Evolutionary conservation across 1,140 invertebrate species (phyloP), one percentile per base, ranked within the genome.

Genomic region (Probaryconus sp.): DNA sequence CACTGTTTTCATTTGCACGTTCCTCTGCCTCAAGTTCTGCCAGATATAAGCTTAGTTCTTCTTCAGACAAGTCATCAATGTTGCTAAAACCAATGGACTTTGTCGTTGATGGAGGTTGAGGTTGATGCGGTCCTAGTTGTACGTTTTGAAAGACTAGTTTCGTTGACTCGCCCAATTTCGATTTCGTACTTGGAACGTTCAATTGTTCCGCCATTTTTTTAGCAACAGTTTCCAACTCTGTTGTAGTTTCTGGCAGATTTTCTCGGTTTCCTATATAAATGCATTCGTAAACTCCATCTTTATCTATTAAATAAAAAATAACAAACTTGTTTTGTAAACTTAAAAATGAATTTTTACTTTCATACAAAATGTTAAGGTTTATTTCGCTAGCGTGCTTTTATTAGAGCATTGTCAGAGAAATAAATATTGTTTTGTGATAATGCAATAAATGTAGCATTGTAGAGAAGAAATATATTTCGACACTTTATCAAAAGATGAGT

Each of bases 1-100:
- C 28, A 16, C n/a, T 64, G 28, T 30, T 68, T 68, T 84, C 73
- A 17, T 73, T 80, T 0, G 78, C 80, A 13, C 76, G 76, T 48
- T 89, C 88, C 13, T 88, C 79, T 16, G 81, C 82, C 48, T 90
- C 90, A n/a, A 91, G 78, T 45, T 90, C 87, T 1, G 89, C 85
- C 28, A 92, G 83, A 81, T 91, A 90, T 26, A 89, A 85, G 35
- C 87, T 88, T n/a, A 92, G 75, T 72, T 91, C 90, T 31, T 86
- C 86, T 48, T 91, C 91, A 26, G 88, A 89, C 30, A 91, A 76
- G 63, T 90, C 85, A 6, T 87, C 78, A 20, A 88, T 85, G 30
- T 81, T 78, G 53, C 81, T 79, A 76, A 89, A 89, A 33, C 77
- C 74, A 63, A 82, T 35, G 1, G 71, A 42, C 31, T 77, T 75